Evolutionary conservation across 2,888 invertebrate species (phyloP), one percentile per base, ranked within the genome.

Genomic region (Trichogramma evanescens): DNA sequence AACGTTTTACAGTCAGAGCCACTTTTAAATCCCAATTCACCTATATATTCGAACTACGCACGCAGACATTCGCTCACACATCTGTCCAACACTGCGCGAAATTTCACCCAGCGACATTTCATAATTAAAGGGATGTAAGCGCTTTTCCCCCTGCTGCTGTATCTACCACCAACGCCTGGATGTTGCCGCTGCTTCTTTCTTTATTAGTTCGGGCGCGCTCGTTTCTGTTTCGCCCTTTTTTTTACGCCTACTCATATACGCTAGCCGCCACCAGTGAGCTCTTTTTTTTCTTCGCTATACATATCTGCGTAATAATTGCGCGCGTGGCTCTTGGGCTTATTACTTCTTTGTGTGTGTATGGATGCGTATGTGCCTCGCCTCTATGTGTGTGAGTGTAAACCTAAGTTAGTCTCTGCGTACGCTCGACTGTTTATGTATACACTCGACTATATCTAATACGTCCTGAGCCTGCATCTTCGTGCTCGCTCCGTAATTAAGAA

Each of bases 61-160:
- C 41, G 46, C 54, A 52, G n/a, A 42, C 54, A 46, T 50, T 48
- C 50, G 48, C 46, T 42, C 48, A 58, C 48, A 53, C 41, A 39
- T 46, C 10, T 46, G 46, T 7, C n/a, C 46, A 10, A 10, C n/a
- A 46, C n/a, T 10, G 46, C 46, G 10, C 46, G 46, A 46, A 10
- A 9, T 46, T 46, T 46, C 46, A 59, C 54, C 56, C 55, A 55
- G 59, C 59, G 61, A 61, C 61, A 52, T 61, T 61, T 64, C 61
- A 60, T 64, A 64, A 64, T 64, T 64, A 61, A 61, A 64, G 61
- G 61, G 57, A 64, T 61, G 63, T 64, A 59, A 64, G 61, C 63
- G 61, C 61, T 61, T 64, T 61, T 61, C 57, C 61, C 57, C 57
- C 57, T 26, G 26, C 26, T 26, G 26, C 26, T 26, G 26, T 26